Percentiles rank a stretch among this genome's conserved stretches.
Evolutionary conservation across 1,140 invertebrate species (phyloP).

Genomic region (Apis mellifera): DNA sequence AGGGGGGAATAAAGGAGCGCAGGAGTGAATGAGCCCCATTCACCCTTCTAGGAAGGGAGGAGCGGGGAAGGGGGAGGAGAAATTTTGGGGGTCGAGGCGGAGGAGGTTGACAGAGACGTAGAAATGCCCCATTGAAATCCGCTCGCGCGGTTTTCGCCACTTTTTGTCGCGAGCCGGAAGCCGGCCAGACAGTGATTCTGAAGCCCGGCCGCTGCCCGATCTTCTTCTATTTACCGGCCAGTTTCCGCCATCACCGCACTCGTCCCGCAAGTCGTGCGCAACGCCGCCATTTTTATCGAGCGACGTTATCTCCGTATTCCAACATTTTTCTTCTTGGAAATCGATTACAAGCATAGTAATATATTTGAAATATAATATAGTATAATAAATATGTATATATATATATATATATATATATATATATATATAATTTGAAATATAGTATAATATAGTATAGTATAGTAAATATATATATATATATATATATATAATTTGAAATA

Average conservation of each 20-base stretch:
- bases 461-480: no score
- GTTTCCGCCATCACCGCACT: conserved; percentile 45
- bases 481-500: no score
- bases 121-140: conserved; percentile 57
- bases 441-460: no score
- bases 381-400: no score
- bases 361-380: no score
- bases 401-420: no score
- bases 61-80: background rate
- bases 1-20: conserved; percentile 53
- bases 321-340: no score
- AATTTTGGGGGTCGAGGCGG: conserved; percentile 45
- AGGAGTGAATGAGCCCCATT: conserved; percentile 67
- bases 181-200: conserved; percentile 72
- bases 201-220: conserved; percentile 54
- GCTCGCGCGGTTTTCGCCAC: conserved; percentile 61
- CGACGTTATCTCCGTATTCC: background rate
- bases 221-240: conserved; percentile 43
- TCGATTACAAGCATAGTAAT: no score
- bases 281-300: no score
- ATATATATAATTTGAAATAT: background rate
- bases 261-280: background rate
- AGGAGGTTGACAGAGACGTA: conserved; percentile 42
- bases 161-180: conserved; percentile 74
- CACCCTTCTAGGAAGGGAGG: conserved; percentile 25